phyloP scores from a whole-genome alignment of 2,888 invertebrate species.

The Acrobasis repandana region DNA sequence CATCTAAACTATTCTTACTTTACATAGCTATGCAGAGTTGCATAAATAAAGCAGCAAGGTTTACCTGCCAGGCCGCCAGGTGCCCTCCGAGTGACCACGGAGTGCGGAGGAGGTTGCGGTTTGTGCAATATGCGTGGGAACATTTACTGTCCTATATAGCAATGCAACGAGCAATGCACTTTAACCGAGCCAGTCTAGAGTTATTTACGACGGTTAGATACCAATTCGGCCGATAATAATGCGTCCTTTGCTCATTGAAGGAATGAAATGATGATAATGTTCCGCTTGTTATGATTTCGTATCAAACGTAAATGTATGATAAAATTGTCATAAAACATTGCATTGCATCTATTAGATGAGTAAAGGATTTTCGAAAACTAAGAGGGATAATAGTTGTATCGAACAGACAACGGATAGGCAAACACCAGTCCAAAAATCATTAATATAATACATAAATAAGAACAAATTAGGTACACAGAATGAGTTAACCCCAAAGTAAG shows the following conservation, averaged over 20 bases:
- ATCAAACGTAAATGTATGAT: neutral
- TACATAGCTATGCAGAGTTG: neutral
- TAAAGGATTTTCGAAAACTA: too few species aligned
- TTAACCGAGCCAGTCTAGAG: conserved; percentile 18
- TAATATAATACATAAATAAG: too few species aligned
- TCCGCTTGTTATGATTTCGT: neutral
- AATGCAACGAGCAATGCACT: conserved; percentile 39
- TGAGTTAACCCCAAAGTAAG: too few species aligned
- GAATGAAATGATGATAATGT: neutral
- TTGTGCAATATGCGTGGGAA: conserved; percentile 65
- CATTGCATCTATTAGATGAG: too few species aligned
- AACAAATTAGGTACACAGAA: too few species aligned
- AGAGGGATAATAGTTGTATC: too few species aligned
- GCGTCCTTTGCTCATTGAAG: conserved; percentile 7
- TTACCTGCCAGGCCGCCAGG: conserved; percentile 9
- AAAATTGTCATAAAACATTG: neutral
- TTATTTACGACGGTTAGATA: conserved; percentile 21
- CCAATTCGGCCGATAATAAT: conserved; percentile 1
- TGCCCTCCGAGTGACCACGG: conserved; percentile 36
- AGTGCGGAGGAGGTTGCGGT: conserved; percentile 56
- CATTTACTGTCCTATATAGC: conserved; percentile 50
- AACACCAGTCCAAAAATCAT: too few species aligned
- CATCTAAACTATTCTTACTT: too few species aligned
- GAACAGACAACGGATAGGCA: too few species aligned
- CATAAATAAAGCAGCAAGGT: conserved; percentile 17